phyloP scores from a whole-genome alignment of 2,888 invertebrate species.

The Drosophila nr. perissopoda region DNA sequence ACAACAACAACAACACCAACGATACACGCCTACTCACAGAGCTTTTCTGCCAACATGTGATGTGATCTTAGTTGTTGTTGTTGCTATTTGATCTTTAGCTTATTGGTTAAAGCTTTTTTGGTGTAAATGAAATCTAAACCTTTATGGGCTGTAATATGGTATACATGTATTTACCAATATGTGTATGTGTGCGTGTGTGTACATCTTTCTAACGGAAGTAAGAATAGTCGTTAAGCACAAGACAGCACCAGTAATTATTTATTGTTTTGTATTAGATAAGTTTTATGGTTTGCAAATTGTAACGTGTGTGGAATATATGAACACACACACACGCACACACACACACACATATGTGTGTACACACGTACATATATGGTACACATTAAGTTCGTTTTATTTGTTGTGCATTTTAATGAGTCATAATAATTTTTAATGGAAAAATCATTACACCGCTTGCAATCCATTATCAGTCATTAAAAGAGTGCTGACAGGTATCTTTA shows the following conservation, averaged over 20 bases:
- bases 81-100: constrained; percentile 44
- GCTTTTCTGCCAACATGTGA: constrained; percentile 48
- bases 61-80: constrained; percentile 33
- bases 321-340: not conserved
- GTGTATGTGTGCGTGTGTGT: not conserved
- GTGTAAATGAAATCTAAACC: constrained; percentile 30
- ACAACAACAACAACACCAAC: constrained; percentile 15
- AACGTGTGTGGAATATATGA: not conserved
- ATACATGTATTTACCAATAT: not conserved
- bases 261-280: constrained; percentile 22
- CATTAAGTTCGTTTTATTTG: constrained; percentile 13
- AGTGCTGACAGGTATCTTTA: not conserved
- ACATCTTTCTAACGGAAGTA: constrained; percentile 11
- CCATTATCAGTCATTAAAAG: constrained; percentile 19
- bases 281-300: constrained; percentile 24
- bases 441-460: not conserved
- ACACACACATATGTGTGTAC: not conserved
- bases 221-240: not conserved
- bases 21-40: constrained; percentile 35
- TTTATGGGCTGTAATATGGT: constrained; percentile 7
- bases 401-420: constrained; percentile 27
- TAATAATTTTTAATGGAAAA: constrained; percentile 20
- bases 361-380: not conserved
- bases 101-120: constrained; percentile 35
- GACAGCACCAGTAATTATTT: constrained; percentile 7